These are phyloP conservation scores for Ptychochromis oligacanthus DNA, from an alignment of 2,113 vertebrate genomes.

Conservation along the genomic window DNA sequence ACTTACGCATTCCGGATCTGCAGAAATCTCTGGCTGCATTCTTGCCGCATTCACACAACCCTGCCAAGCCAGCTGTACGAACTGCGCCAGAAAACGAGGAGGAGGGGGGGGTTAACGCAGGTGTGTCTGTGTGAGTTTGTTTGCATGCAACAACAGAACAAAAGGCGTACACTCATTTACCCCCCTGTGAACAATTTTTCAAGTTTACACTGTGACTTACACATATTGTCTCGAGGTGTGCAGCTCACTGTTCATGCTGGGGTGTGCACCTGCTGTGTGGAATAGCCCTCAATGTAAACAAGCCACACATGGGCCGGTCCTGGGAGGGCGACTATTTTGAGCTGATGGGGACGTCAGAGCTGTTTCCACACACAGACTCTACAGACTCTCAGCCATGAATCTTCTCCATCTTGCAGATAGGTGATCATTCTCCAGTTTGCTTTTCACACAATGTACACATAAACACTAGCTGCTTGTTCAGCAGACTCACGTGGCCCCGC, in stretches of 20 bases:
- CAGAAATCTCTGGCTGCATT: conserved; percentile 39
- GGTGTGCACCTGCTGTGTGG: conserved; percentile 57
- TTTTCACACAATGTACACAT: conserved; percentile 62
- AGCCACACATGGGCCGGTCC: conserved; percentile 54
- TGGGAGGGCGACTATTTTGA: conserved; percentile 64
- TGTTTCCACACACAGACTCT: conserved; percentile 63
- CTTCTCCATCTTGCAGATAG: conserved; percentile 56
- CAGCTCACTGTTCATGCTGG: conserved; percentile 16
- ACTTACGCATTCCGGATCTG: conserved; percentile 34
- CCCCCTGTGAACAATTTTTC: not conserved
- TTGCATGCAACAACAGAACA: conserved; percentile 24
- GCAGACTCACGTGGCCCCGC: conserved; percentile 14
- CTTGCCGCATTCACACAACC: conserved; percentile 12
- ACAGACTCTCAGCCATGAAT: conserved; percentile 23
- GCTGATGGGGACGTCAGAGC: conserved; percentile 51
- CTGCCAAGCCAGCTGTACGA: conserved; percentile 66
- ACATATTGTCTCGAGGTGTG: conserved; percentile 29
- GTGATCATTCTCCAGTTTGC: conserved; percentile 69
- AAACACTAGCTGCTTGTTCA: conserved; percentile 47
- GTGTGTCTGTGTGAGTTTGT: conserved; percentile 55
- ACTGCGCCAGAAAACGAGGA: conserved; percentile 14
- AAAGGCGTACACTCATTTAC: not conserved
- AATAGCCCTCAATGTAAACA: conserved; percentile 71
- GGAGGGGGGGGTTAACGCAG: conserved; percentile 27
- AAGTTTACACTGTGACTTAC: conserved; percentile 13